Base-by-base conservation (phyloP, 2,797 vertebrate species). In the Tamandua tetradactyla region DNA sequence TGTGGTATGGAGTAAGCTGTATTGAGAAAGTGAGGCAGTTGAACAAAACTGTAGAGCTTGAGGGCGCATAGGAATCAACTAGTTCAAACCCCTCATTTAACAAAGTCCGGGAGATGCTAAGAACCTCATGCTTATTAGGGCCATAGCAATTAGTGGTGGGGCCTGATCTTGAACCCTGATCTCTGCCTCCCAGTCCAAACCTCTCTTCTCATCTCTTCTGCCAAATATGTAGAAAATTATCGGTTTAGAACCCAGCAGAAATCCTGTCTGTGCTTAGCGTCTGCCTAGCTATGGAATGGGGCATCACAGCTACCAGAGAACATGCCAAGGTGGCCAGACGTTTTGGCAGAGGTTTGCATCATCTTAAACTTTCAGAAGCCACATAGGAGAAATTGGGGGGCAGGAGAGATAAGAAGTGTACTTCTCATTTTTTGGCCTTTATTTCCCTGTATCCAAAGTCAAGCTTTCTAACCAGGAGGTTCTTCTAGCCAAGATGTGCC, bases 211-310 rank as follows among this genome's bases (percentile, higher is more conserved):
- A 35, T 66, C 42, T 69, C 74, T 93, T 88, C 35, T 61, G 82
- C 88, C 93, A 96, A 92, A 52, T 89, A 91, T 68, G 55, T 82
- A 87, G 79, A 52, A 90, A 95, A 95, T 93, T 68, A 42, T 20
- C 76, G 71, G 69, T 83, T 93, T 76, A 68, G 61, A 93, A 69
- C 32, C 25, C 90, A 68, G 75, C 74, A 92, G 89, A 93, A 92
- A 59, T 66, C 35, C 49, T 55, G 80, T 42, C 25, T 90, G 32
- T 92, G 75, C 47, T 91, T 37, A 69, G 71, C 35, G 37, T 61
- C 42, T 84, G 47, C 27, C 32, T 76, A 9, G 61, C 69, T 32
- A 32, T 87, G 83, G 59, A 3, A 72, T 3, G 30, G 30, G 72
- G 64, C 22, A 8, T 68, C 49, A 20, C 59, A 86, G 69, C 18